Conservation (phyloP, 2,113 vertebrate genomes). For the Carassius carassius region DNA sequence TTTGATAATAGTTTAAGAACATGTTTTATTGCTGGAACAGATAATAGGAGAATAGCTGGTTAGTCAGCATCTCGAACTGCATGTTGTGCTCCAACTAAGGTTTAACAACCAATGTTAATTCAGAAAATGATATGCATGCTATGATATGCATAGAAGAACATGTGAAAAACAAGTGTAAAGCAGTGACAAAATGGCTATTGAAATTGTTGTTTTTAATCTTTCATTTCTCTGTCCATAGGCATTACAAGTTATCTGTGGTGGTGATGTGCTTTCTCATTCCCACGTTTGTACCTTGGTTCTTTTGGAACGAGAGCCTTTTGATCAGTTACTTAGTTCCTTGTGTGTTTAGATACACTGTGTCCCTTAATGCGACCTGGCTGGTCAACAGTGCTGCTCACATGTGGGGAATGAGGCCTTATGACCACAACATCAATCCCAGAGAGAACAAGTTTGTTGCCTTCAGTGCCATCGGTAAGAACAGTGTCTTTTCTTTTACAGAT, state of each 20-base stretch:
- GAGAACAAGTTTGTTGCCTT: constrained; percentile 87
- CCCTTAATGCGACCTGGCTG: constrained; percentile 89
- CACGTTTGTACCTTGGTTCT: constrained; percentile 84
- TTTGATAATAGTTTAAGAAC: constrained; percentile 47
- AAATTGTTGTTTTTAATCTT: neutral
- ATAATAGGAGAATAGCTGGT: constrained; percentile 9
- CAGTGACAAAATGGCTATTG: neutral
- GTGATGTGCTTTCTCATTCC: constrained; percentile 86
- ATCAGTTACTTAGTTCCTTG: constrained; percentile 81
- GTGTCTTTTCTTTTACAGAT: neutral
- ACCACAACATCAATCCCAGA: constrained; percentile 84
- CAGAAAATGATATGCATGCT: neutral
- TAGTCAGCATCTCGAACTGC: neutral
- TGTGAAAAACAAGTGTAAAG: neutral
- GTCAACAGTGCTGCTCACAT: constrained; percentile 97
- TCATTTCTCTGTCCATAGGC: constrained; percentile 67
- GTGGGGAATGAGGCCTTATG: constrained; percentile 89
- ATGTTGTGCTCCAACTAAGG: neutral
- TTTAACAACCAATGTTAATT: neutral
- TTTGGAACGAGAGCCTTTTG: constrained; percentile 83
- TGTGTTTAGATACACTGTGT: constrained; percentile 79
- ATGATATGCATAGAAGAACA: neutral
- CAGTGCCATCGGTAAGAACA: constrained; percentile 82
- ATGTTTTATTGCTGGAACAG: constrained; percentile 22
- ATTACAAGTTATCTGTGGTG: constrained; percentile 83